Evolutionary conservation across 2,797 vertebrate genomes (phyloP).

Genomic region (Falco naumanni): DNA sequence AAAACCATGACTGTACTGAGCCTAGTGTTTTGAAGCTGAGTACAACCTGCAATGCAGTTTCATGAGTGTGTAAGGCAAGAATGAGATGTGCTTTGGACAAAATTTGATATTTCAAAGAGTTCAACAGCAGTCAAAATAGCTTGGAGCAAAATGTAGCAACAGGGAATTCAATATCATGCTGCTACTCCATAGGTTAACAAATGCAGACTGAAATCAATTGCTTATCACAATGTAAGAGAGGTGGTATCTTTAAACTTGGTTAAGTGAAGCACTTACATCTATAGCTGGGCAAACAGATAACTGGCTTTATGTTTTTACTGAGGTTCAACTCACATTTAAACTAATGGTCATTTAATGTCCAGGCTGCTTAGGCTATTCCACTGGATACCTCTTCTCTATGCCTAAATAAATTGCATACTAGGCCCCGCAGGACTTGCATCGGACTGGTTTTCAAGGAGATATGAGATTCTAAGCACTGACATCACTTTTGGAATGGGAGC

Average conservation of each 20-base stretch:
- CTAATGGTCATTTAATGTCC: neutral
- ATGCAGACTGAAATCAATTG: neutral
- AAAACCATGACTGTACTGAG: neutral
- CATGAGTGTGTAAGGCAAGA: neutral
- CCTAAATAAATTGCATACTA: neutral
- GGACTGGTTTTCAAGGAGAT: neutral
- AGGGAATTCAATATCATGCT: neutral
- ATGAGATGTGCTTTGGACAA: neutral
- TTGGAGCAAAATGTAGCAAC: neutral
- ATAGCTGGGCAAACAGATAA: neutral
- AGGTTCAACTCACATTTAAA: neutral
- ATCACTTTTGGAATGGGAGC: neutral
- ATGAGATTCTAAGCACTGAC: neutral
- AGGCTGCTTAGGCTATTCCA: neutral
- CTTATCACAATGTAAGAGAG: neutral
- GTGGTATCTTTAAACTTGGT: neutral
- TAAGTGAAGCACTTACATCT: neutral
- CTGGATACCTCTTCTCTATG: neutral
- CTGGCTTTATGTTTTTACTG: neutral
- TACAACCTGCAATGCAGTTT: neutral
- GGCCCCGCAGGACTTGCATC: neutral
- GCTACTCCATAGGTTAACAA: neutral
- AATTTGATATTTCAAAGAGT: neutral
- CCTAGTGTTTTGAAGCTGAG: neutral
- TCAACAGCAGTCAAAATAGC: neutral